Evolutionary conservation across 2,113 vertebrate species (phyloP).

Genomic region (Brachirus orientalis): DNA sequence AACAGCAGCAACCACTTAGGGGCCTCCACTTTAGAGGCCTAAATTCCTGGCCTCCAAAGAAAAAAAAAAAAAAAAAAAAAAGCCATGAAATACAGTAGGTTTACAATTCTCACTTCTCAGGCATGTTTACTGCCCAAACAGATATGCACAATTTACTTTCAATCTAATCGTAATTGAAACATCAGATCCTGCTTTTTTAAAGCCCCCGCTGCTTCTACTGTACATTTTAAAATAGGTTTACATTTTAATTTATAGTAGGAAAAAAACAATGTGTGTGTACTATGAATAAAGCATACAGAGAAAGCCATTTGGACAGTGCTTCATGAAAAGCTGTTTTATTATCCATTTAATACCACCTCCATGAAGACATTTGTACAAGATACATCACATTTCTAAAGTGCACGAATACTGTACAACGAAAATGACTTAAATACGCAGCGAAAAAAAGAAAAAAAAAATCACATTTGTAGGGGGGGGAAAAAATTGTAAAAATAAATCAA

Average conservation of each 20-base stretch:
- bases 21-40: neutral
- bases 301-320: conserved; percentile 60
- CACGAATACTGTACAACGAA: conserved; percentile 88
- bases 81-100: conserved; percentile 1
- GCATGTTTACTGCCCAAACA: neutral
- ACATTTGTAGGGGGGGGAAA: conserved; percentile 67
- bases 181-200: too few species aligned
- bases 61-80: too few species aligned
- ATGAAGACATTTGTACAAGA: conserved; percentile 90
- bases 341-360: conserved; percentile 84
- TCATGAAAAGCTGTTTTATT: conserved; percentile 85
- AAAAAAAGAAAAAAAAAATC: conserved; percentile 5
- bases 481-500: conserved; percentile 71
- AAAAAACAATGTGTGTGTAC: neutral
- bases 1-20: neutral
- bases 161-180: neutral
- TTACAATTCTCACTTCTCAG: neutral
- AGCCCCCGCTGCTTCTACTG: neutral
- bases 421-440: conserved; percentile 86
- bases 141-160: neutral
- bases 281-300: conserved; percentile 36
- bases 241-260: too few species aligned
- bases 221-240: too few species aligned
- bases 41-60: neutral
- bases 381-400: conserved; percentile 94